A percentile compares a stretch with the other conserved stretches of the same genome.
phyloP scores from a whole-genome alignment of 1,140 invertebrate species.

The Micrasema minimum region DNA sequence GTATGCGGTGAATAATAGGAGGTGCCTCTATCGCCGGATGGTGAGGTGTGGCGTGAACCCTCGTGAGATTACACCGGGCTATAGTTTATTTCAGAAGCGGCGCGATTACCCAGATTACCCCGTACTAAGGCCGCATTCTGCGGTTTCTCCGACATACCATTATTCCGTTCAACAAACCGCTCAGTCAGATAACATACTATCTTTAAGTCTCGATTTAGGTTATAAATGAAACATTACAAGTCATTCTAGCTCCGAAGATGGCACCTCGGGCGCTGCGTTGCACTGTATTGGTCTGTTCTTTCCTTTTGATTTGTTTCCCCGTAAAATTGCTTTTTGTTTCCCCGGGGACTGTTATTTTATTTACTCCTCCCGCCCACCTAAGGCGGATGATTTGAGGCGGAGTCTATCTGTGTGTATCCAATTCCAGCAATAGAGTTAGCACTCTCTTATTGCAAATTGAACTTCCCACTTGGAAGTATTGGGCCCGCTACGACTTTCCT shows the following conservation, averaged over 20 bases:
- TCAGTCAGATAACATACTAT: background rate
- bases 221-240: conserved; percentile 2
- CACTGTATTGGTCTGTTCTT: conserved; percentile 12
- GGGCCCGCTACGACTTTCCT: conserved; percentile 12
- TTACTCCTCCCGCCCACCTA: conserved; percentile 28
- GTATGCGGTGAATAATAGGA: too few species aligned
- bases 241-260: background rate
- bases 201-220: conserved; percentile 27
- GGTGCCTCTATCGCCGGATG: too few species aligned
- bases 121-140: background rate
- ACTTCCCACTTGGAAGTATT: conserved; percentile 29
- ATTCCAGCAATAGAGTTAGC: conserved; percentile 33
- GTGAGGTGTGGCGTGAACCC: conserved; percentile 20
- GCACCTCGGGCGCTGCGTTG: conserved; percentile 21
- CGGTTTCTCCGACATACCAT: conserved; percentile 15
- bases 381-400: conserved; percentile 28
- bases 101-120: conserved; percentile 29
- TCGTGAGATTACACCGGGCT: background rate
- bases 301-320: conserved; percentile 51
- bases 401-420: conserved; percentile 27
- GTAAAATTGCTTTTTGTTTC: conserved; percentile 51
- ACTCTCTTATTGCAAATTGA: conserved; percentile 34
- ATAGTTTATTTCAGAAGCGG: background rate
- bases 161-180: conserved; percentile 20
- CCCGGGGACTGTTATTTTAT: conserved; percentile 49